A percentile compares a stretch with the other conserved stretches of the same genome.
phyloP scores from a whole-genome alignment of 2,797 vertebrate species.

The Acrossocheilus fasciatus region DNA sequence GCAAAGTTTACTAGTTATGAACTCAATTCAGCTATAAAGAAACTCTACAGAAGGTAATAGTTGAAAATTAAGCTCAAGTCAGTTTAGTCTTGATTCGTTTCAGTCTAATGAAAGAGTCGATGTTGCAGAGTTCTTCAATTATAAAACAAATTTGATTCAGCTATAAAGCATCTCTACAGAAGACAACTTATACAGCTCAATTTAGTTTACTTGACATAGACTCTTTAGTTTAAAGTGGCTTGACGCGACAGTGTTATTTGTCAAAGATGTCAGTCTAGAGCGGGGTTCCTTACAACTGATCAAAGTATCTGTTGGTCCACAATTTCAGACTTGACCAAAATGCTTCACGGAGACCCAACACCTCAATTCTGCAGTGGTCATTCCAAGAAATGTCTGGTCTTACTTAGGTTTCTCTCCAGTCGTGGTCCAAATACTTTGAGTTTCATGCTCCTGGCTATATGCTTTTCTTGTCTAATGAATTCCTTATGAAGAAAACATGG shows the following conservation, averaged over 20 bases:
- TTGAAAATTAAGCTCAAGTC: background rate
- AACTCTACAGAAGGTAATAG: background rate
- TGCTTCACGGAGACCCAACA: background rate
- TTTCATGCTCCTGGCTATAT: slow-evolving; percentile 52
- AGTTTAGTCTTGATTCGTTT: background rate
- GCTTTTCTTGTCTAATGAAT: slow-evolving; percentile 65
- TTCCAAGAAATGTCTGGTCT: slow-evolving; percentile 49
- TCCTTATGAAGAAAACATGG: slow-evolving; percentile 57
- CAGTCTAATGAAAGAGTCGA: too few relatives aligned
- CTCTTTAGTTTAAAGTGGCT: background rate
- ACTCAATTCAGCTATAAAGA: background rate
- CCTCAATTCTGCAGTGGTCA: slow-evolving; percentile 36
- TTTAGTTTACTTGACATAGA: background rate
- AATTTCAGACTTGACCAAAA: slow-evolving; percentile 28
- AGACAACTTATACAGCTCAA: background rate
- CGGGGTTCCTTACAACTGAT: slow-evolving; percentile 10
- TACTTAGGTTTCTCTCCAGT: slow-evolving; percentile 53
- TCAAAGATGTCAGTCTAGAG: background rate
- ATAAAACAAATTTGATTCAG: background rate
- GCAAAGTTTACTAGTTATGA: background rate
- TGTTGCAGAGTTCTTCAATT: background rate
- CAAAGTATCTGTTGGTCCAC: slow-evolving; percentile 32
- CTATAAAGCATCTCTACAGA: background rate
- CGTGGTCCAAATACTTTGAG: slow-evolving; percentile 41
- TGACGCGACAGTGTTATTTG: background rate